phyloP scores from a whole-genome alignment of 1,140 invertebrate genomes.

The Cherax quadricarinatus region DNA sequence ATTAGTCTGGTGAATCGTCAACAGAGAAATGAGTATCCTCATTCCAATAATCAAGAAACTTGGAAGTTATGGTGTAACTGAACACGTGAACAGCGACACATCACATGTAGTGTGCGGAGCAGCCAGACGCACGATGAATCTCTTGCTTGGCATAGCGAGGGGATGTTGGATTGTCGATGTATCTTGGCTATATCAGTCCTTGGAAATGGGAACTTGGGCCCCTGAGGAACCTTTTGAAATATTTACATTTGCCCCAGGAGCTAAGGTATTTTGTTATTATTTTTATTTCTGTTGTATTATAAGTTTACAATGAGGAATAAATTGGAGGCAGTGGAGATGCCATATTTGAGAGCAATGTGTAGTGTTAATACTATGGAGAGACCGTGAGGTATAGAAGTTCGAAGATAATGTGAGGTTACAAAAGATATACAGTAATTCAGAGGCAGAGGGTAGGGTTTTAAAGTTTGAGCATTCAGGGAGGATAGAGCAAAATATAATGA shows the following conservation, averaged over 20 bases:
- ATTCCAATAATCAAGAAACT: conserved; percentile 46
- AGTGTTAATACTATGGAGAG: too few relatives aligned
- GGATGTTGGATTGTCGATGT: conserved; percentile 54
- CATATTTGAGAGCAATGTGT: too few relatives aligned
- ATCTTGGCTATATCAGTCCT: conserved; percentile 46
- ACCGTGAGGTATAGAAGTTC: too few relatives aligned
- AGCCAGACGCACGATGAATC: conserved; percentile 47
- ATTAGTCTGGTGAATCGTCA: neutral
- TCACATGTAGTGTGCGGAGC: conserved; percentile 66
- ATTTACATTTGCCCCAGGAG: conserved; percentile 26
- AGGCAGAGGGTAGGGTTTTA: too few relatives aligned
- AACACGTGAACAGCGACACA: conserved; percentile 20
- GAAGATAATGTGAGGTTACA: too few relatives aligned
- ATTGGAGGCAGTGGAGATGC: too few relatives aligned
- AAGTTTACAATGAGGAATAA: too few relatives aligned
- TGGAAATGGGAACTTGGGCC: conserved; percentile 53
- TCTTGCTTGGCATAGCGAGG: conserved; percentile 43
- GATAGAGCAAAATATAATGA: too few relatives aligned
- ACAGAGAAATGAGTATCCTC: conserved; percentile 38
- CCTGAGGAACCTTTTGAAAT: conserved; percentile 63
- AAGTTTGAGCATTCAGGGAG: too few relatives aligned
- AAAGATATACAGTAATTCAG: too few relatives aligned
- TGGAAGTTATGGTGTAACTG: neutral
- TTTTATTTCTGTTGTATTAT: too few relatives aligned
- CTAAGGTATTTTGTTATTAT: conserved; percentile 42